Percentiles rank a stretch among this genome's conserved stretches.
phyloP scores from a whole-genome alignment of 2,888 invertebrate genomes.

The Eueremaeus valkanovi region DNA sequence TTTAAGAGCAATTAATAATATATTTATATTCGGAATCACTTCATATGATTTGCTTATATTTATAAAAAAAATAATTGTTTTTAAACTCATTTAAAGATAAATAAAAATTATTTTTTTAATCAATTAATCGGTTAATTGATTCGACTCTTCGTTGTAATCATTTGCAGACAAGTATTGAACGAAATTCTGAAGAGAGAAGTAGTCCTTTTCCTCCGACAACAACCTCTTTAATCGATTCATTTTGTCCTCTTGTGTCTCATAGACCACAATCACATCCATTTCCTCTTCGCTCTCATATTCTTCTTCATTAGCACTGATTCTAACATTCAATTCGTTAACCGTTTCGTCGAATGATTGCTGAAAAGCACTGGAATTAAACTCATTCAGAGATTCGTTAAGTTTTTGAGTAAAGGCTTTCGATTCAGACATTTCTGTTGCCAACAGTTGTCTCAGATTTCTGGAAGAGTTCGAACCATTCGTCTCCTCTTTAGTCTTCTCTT shows the following conservation, averaged over 20 bases:
- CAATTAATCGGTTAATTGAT: no score
- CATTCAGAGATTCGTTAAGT: background rate
- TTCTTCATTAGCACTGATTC: background rate
- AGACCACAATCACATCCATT: background rate
- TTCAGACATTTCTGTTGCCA: background rate
- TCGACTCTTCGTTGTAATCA: no score
- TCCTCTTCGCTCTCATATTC: background rate
- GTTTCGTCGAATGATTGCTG: background rate
- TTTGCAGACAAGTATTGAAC: background rate
- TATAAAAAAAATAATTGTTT: no score
- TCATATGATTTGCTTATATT: no score
- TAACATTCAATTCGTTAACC: background rate
- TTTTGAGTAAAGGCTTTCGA: background rate
- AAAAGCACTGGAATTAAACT: no score
- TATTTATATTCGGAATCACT: no score
- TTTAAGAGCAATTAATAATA: no score
- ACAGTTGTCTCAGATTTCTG: background rate
- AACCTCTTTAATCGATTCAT: constrained; percentile 17
- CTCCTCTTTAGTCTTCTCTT: background rate
- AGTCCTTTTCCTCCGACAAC: constrained; percentile 2
- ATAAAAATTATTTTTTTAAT: no score
- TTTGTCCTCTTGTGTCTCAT: constrained; percentile 5
- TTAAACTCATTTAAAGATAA: no score
- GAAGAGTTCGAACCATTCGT: background rate
- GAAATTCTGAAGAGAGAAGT: constrained; percentile 2